Conservation (phyloP, 2,113 vertebrate genomes). For the Leptodactylus fuscus region DNA sequence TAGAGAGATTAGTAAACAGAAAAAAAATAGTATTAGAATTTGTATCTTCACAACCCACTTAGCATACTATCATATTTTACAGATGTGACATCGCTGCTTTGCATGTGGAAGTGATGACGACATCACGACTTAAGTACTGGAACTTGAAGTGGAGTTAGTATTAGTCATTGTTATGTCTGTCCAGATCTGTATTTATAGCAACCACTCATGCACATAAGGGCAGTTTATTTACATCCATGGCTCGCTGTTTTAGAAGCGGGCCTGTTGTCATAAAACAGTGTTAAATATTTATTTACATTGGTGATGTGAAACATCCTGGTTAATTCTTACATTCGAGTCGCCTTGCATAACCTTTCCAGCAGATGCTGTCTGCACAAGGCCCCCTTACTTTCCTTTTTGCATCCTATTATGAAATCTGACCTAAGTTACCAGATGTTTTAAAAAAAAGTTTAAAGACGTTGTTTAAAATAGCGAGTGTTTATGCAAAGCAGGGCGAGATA, state of each 20-base stretch:
- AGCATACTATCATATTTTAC: neutral
- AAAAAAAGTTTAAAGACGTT: neutral
- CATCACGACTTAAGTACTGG: neutral
- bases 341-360: conserved; percentile 50
- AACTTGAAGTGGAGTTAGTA: neutral
- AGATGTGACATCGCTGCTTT: neutral
- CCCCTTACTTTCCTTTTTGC: conserved; percentile 36
- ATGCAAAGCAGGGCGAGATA: conserved; percentile 41
- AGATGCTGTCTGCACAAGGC: conserved; percentile 40
- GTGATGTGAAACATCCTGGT: conserved; percentile 37
- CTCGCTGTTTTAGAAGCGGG: neutral
- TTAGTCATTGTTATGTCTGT: conserved; percentile 1
- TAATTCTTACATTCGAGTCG: conserved; percentile 34
- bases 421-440: conserved; percentile 51
- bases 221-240: neutral
- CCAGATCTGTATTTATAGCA: neutral
- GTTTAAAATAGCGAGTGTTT: conserved; percentile 47
- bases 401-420: conserved; percentile 54
- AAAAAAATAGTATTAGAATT: too few species aligned
- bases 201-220: neutral
- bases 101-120: neutral
- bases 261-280: neutral
- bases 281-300: conserved; percentile 50
- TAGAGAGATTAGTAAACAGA: neutral
- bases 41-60: neutral